Conservation (phyloP, 2,888 invertebrate genomes). For the Drosophila hawaiiensis region DNA sequence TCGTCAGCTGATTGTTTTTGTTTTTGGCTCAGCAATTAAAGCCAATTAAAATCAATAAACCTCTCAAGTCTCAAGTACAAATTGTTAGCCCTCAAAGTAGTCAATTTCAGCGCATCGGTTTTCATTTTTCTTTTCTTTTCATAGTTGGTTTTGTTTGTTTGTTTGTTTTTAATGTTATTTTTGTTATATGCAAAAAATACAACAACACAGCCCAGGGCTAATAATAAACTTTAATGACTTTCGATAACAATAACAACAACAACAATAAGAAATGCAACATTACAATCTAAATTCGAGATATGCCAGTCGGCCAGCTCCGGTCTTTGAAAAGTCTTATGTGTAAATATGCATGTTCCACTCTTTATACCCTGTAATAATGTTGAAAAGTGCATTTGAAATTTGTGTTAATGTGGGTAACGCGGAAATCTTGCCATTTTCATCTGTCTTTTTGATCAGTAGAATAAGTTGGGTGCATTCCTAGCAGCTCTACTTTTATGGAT, state of each 20-base stretch:
- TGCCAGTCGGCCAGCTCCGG: slow-evolving; percentile 17
- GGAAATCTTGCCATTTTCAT: background rate
- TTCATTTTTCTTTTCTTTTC: slow-evolving; percentile 11
- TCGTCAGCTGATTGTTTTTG: background rate
- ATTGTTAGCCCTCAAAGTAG: slow-evolving; percentile 49
- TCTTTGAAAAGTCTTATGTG: slow-evolving; percentile 12
- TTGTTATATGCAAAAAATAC: slow-evolving; percentile 18
- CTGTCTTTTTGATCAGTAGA: no score
- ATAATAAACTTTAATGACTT: slow-evolving; percentile 58
- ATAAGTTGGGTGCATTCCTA: background rate
- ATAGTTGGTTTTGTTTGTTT: slow-evolving; percentile 1
- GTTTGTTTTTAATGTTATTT: slow-evolving; percentile 13
- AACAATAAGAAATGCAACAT: slow-evolving; percentile 11
- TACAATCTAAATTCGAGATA: slow-evolving; percentile 41
- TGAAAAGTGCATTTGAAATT: no score
- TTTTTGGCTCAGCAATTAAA: slow-evolving; percentile 47
- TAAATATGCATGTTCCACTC: slow-evolving; percentile 3
- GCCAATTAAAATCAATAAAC: slow-evolving; percentile 77
- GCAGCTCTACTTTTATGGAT: background rate
- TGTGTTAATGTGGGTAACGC: background rate
- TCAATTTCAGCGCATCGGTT: slow-evolving; percentile 26
- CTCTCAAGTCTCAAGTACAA: slow-evolving; percentile 29
- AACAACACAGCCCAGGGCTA: slow-evolving; percentile 50
- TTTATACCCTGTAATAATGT: slow-evolving; percentile 7
- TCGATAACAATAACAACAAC: slow-evolving; percentile 56